Evolutionary conservation across 2,797 vertebrate species (phyloP).

Genomic region (Notamacropus eugenii): DNA sequence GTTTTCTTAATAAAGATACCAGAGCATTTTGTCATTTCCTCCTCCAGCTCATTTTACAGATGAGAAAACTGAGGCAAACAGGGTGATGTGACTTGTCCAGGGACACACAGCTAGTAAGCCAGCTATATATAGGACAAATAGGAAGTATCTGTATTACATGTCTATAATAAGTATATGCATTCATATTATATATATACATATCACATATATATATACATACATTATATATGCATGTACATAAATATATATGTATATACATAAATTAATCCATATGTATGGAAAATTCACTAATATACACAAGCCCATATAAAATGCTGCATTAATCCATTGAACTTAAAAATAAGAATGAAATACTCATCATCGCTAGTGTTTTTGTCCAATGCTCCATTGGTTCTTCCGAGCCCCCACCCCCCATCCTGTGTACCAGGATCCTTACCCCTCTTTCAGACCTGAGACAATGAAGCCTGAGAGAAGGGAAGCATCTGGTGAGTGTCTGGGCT

Average conservation of each 20-base stretch:
- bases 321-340: neutral
- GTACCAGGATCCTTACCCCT: rapidly evolving
- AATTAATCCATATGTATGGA: neutral
- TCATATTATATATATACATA: no score
- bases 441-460: neutral
- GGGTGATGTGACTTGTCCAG: no score
- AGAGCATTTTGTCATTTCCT: no score
- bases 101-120: no score
- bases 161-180: neutral
- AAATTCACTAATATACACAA: neutral
- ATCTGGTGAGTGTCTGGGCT: neutral
- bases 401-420: no score
- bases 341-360: neutral
- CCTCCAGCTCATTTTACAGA: no score
- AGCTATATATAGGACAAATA: neutral
- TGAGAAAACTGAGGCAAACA: no score
- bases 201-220: no score
- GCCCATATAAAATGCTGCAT: neutral
- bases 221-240: no score
- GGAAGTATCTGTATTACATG: neutral
- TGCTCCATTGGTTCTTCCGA: neutral
- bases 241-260: no score
- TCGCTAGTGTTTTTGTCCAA: neutral
- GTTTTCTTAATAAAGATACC: no score
- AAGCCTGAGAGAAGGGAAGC: neutral